These are phyloP conservation scores for Tadarida brasiliensis DNA, from an alignment of 2,797 vertebrate genomes.

Conservation along the genomic window DNA sequence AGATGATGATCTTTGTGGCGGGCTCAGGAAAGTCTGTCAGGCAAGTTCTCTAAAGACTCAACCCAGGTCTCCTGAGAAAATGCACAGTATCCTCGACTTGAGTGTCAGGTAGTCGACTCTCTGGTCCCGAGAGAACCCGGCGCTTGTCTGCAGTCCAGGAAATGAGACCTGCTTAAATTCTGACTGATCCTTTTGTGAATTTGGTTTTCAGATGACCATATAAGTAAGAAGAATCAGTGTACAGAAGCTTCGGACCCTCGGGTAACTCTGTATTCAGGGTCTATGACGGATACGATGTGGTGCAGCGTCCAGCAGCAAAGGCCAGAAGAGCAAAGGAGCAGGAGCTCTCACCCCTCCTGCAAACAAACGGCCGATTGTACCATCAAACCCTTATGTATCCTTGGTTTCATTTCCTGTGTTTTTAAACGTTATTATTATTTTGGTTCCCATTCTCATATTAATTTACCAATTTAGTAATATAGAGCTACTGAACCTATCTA, in stretches of 20 bases:
- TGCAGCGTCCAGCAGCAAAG: background rate
- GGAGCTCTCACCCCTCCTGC: background rate
- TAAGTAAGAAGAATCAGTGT: constrained; percentile 90
- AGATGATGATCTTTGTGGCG: background rate
- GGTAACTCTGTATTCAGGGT: constrained; percentile 85
- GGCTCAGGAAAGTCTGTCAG: background rate
- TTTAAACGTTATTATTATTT: background rate
- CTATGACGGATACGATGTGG: background rate
- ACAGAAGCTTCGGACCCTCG: constrained; percentile 89
- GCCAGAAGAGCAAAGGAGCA: background rate
- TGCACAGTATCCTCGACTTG: background rate
- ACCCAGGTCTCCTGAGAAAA: background rate
- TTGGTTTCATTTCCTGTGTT: background rate
- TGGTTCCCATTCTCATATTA: background rate
- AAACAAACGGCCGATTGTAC: background rate
- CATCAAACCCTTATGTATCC: background rate
- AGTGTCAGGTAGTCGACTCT: background rate
- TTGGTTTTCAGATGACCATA: constrained; percentile 88
- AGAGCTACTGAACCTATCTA: background rate
- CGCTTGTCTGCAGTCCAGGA: background rate
- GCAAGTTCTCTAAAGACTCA: background rate
- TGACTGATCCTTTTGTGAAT: constrained; percentile 7
- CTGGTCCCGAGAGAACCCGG: background rate
- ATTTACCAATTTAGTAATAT: background rate
- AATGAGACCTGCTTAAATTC: background rate